Evolutionary conservation across 2,113 vertebrate species (phyloP).

Genomic region (Pampusana beccarii): DNA sequence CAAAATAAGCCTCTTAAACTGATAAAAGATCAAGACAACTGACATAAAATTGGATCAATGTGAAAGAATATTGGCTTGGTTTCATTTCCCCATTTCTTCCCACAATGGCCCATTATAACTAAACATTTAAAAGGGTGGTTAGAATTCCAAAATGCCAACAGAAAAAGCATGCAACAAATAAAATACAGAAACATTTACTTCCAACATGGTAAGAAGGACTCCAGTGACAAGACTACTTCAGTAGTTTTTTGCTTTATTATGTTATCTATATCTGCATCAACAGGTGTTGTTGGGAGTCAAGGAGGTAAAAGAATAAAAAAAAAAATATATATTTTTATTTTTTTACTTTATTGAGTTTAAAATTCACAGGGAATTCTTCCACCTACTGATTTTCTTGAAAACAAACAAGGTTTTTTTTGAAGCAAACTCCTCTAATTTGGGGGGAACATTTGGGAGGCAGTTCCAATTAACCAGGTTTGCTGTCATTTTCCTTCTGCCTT

Average conservation of each 20-base stretch:
- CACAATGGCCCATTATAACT: background rate
- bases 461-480: background rate
- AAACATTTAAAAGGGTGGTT: background rate
- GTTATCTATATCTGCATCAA: background rate
- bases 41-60: background rate
- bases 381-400: background rate
- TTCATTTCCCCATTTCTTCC: background rate
- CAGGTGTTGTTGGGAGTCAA: background rate
- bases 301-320: background rate
- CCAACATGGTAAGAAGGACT: background rate
- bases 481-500: background rate
- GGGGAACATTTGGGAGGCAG: background rate
- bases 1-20: background rate
- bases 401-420: background rate
- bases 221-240: background rate
- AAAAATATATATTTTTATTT: background rate
- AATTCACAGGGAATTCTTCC: background rate
- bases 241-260: background rate
- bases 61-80: background rate
- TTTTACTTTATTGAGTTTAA: background rate
- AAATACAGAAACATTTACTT: background rate
- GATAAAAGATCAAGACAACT: slow-evolving; percentile 14
- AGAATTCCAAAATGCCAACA: background rate
- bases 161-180: background rate
- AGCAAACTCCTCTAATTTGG: background rate